Evolutionary conservation across 2,888 invertebrate species (phyloP).

Genomic region (Caenorhabditis plicata): DNA sequence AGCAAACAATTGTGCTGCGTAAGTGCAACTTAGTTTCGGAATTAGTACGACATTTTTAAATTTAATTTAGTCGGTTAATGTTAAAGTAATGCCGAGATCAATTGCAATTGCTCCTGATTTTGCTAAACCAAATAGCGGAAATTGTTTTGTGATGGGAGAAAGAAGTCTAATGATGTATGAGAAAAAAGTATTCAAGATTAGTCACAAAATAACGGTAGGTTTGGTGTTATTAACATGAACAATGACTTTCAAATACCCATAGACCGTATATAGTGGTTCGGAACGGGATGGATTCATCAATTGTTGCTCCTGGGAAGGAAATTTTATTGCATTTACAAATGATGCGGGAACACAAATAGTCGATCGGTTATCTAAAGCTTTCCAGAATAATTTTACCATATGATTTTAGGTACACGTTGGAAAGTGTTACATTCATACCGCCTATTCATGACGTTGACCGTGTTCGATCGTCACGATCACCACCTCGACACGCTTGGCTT

Average conservation of each 20-base stretch:
- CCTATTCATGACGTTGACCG: slow-evolving; percentile 53
- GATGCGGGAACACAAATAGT: slow-evolving; percentile 63
- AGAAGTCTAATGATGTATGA: slow-evolving; percentile 55
- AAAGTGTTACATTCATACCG: slow-evolving; percentile 48
- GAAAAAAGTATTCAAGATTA: slow-evolving; percentile 52
- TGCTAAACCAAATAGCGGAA: slow-evolving; percentile 28
- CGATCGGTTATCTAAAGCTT: slow-evolving; percentile 25
- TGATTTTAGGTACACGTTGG: slow-evolving; percentile 23
- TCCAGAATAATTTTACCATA: background rate
- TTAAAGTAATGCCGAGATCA: slow-evolving; percentile 46
- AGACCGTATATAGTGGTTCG: slow-evolving; percentile 55
- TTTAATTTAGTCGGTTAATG: slow-evolving; percentile 39
- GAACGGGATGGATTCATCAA: slow-evolving; percentile 63
- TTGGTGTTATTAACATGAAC: background rate
- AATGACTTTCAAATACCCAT: slow-evolving; percentile 4
- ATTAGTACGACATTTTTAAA: background rate
- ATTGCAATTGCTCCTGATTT: slow-evolving; percentile 58
- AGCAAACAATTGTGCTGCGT: slow-evolving; percentile 56
- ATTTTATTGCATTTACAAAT: slow-evolving; percentile 63
- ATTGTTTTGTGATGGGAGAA: slow-evolving; percentile 55
- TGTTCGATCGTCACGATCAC: slow-evolving; percentile 48
- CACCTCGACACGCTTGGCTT: slow-evolving; percentile 58
- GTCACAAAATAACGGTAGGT: slow-evolving; percentile 43
- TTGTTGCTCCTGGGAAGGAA: slow-evolving; percentile 49
- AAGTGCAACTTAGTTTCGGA: slow-evolving; percentile 3